These are phyloP conservation scores for Dreissena polymorpha DNA, from an alignment of 1,140 invertebrate species.

Conservation along the genomic window DNA sequence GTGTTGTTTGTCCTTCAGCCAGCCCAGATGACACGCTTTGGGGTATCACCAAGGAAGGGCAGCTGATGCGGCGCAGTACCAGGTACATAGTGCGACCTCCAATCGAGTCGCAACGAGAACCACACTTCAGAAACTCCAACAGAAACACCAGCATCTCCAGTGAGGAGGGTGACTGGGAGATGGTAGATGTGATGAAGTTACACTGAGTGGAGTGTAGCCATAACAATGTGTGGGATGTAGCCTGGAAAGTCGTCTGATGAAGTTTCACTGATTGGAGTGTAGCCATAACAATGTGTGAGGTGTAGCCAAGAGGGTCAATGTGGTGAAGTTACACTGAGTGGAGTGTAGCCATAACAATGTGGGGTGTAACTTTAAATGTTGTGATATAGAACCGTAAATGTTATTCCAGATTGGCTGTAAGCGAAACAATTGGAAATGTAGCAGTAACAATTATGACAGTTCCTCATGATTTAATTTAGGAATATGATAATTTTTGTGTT, in stretches of 20 bases:
- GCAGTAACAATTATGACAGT: no score
- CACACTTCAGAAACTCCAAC: conserved; percentile 1
- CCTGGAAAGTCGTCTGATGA: no score
- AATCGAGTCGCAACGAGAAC: conserved; percentile 11
- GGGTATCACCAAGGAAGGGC: conserved; percentile 71
- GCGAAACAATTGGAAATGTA: no score
- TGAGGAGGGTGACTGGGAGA: conserved; percentile 74
- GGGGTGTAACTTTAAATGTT: no score
- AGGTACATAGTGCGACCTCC: conserved; percentile 57
- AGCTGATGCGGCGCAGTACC: conserved; percentile 66
- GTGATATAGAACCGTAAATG: no score
- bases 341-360: no score
- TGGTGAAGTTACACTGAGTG: conserved; percentile 21
- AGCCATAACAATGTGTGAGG: no score
- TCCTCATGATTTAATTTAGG: no score
- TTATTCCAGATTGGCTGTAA: no score
- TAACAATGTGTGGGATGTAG: no score
- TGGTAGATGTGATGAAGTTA: conserved; percentile 57
- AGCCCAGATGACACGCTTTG: conserved; percentile 72
- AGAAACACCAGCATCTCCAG: conserved; percentile 49
- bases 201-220: background rate
- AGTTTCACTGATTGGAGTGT: no score
- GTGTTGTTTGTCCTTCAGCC: conserved; percentile 50
- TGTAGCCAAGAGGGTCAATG: conserved; percentile 58
- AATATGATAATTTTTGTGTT: no score